These are phyloP conservation scores for Drosophila anceps DNA, from an alignment of 2,888 invertebrate genomes.

Conservation along the genomic window DNA sequence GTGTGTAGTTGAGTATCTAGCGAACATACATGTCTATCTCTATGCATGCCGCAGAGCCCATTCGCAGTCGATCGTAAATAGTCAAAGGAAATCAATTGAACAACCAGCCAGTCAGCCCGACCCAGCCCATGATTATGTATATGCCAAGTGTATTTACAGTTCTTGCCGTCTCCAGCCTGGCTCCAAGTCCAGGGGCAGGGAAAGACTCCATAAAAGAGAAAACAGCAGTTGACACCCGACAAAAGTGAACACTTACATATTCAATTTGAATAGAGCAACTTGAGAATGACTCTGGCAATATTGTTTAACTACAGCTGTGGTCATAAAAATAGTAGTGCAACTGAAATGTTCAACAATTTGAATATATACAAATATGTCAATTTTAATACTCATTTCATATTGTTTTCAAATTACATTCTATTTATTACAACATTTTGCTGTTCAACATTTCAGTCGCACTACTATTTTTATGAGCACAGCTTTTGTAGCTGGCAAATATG, in stretches of 20 bases:
- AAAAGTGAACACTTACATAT: conserved; percentile 5
- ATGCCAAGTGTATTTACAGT: conserved; percentile 24
- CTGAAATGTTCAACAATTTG: too few relatives aligned
- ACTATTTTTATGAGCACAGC: too few relatives aligned
- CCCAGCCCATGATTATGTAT: conserved; percentile 23
- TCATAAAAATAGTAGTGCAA: too few relatives aligned
- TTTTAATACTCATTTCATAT: too few relatives aligned
- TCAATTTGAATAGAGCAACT: not conserved
- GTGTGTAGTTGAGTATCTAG: conserved; percentile 5
- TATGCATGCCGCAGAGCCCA: conserved; percentile 19
- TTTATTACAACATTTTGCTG: too few relatives aligned
- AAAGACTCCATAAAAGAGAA: not conserved
- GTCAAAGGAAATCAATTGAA: conserved; percentile 75
- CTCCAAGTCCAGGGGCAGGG: not conserved
- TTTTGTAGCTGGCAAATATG: not conserved
- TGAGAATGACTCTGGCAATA: too few relatives aligned
- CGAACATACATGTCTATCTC: conserved; percentile 10
- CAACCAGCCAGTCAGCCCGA: conserved; percentile 37
- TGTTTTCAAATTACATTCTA: too few relatives aligned
- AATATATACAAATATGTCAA: too few relatives aligned
- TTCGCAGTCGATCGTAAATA: conserved; percentile 57
- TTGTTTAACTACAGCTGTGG: not conserved
- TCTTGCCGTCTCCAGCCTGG: conserved; percentile 14
- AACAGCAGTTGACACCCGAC: conserved; percentile 29
- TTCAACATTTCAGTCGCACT: too few relatives aligned